Evolutionary conservation across 1,140 invertebrate genomes (phyloP), one percentile per base, ranked within the genome.

Genomic region (Popillia japonica): DNA sequence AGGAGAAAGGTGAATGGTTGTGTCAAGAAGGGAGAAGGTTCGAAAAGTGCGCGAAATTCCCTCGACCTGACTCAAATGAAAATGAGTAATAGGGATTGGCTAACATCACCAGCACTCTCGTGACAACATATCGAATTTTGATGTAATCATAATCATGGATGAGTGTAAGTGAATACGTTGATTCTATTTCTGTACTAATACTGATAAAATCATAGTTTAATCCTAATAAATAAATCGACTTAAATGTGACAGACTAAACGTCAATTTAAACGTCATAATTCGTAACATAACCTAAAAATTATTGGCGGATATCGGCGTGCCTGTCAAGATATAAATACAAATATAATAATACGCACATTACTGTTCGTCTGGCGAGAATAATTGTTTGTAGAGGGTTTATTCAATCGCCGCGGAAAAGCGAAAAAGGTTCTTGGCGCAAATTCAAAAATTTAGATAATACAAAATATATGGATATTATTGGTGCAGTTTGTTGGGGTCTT

Each of bases 401-500:
- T 55, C 48, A 55, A 55, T 55, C 14, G 48, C 17, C 14, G n/a
- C 10, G 48, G 48, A 55, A 55, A 55, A 55, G 14, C 48, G 48
- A n/a, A 55, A 55, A 55, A 55, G 48, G 48, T 68, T 68, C 11
- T 68, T 68, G 61, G 61, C 61, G 20, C 61, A 3, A 68, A 68
- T 68, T 68, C 61, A 68, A 68, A 68, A 27, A 68, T 68, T 8
- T 68, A 68, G 27, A 68, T 68, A 68, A 68, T 68, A 34, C 61
- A 34, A 68, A 68, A 68, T 68, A 68, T 68, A 22, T 17, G n/a
- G n/a, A 17, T 55, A 55, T 55, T 55, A 55, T 55, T 55, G 48
- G 48, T 55, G 48, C 48, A 55, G 14, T 68, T 23, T 22, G 61
- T 27, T 11, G 27, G 61, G 61, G 61, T 0, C 61, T 68, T 68